These are phyloP conservation scores for Platycercus adscitus DNA, from an alignment of 2,113 vertebrate species.

Conservation along the genomic window DNA sequence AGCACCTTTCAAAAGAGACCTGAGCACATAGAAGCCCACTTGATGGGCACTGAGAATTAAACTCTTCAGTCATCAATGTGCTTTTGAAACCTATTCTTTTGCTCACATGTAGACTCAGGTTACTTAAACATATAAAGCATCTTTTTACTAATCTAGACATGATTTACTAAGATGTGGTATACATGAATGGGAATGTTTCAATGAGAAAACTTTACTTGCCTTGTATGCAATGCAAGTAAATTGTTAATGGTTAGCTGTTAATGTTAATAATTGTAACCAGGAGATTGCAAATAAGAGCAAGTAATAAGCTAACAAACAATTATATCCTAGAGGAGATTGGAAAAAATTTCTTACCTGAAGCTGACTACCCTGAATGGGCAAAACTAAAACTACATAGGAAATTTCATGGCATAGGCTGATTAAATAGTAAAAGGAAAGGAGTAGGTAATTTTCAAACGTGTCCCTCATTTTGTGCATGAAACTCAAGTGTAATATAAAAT, in stretches of 20 bases:
- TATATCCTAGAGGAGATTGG: neutral
- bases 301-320: neutral
- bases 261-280: neutral
- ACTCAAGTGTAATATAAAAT: neutral
- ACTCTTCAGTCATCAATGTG: neutral
- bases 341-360: neutral
- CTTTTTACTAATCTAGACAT: neutral
- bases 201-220: neutral
- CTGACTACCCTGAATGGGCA: neutral
- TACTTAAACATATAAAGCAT: neutral
- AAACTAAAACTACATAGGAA: neutral
- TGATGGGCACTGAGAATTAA: neutral
- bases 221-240: neutral
- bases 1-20: neutral
- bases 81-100: neutral
- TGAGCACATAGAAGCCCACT: neutral
- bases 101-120: neutral
- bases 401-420: neutral
- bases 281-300: neutral
- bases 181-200: neutral
- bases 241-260: neutral
- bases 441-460: neutral
- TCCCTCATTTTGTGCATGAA: neutral
- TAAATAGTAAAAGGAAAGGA: neutral
- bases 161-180: neutral